Evolutionary conservation across 2,797 vertebrate species (phyloP).

Genomic region (Monodelphis domestica): DNA sequence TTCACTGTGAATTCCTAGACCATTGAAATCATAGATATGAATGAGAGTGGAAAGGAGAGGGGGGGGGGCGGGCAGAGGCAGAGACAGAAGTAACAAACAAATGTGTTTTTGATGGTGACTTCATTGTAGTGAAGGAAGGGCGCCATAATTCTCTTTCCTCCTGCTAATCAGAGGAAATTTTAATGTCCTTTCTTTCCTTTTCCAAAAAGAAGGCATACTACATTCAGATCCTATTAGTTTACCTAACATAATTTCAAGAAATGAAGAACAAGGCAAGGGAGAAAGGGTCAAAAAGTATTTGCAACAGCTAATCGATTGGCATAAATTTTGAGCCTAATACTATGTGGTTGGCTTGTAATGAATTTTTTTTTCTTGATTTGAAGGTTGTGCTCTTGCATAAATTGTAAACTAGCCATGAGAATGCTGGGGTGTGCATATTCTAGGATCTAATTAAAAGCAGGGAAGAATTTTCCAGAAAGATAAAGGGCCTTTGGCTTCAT

Average conservation of each 20-base stretch:
- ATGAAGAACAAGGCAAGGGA: slow-evolving; percentile 16
- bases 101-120: slow-evolving; percentile 17
- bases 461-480: slow-evolving; percentile 26
- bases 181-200: neutral
- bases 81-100: neutral
- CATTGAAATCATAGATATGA: neutral
- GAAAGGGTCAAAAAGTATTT: neutral
- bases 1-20: neutral
- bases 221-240: neutral
- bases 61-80: neutral
- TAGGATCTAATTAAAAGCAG: slow-evolving; percentile 27
- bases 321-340: neutral
- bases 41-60: neutral
- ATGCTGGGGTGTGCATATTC: slow-evolving; percentile 8
- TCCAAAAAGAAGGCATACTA: neutral
- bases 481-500: neutral
- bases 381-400: slow-evolving; percentile 24
- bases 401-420: neutral
- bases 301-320: neutral
- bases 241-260: neutral
- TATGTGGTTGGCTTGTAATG: neutral
- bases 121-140: slow-evolving; percentile 2
- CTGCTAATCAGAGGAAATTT: neutral
- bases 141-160: neutral
- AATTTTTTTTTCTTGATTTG: neutral